Evolutionary conservation across 2,888 invertebrate species (phyloP).

Genomic region (Melinopterus prodromus): DNA sequence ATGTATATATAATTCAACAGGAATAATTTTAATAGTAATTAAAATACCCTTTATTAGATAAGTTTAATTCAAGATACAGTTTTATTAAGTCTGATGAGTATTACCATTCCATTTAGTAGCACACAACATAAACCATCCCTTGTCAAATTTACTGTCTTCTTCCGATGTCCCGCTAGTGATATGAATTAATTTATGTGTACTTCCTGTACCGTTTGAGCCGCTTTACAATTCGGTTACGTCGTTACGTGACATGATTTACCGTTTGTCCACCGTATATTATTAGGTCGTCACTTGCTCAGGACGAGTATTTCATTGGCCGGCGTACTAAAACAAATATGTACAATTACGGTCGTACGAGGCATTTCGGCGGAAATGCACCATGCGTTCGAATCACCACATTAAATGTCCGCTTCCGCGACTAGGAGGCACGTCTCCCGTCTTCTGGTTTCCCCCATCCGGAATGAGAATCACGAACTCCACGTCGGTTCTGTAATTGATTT

Average conservation of each 20-base stretch:
- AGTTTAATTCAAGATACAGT: no score
- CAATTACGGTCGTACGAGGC: constrained; percentile 32
- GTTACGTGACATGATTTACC: constrained; percentile 4
- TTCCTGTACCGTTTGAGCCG: not conserved
- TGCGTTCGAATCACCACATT: constrained; percentile 35
- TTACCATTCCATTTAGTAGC: not conserved
- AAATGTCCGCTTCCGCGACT: constrained; percentile 34
- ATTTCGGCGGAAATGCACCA: constrained; percentile 34
- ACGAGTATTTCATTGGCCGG: not conserved
- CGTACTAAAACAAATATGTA: constrained; percentile 27
- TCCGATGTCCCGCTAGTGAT: not conserved
- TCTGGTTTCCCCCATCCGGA: not conserved
- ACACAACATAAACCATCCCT: not conserved
- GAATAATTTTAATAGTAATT: no score
- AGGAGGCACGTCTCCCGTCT: constrained; percentile 14
- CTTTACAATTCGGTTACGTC: not conserved
- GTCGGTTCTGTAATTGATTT: not conserved
- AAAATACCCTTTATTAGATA: no score
- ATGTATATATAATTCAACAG: no score
- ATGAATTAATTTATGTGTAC: not conserved
- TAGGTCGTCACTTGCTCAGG: not conserved
- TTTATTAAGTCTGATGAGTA: no score
- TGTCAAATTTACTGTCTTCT: not conserved
- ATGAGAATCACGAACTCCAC: not conserved
- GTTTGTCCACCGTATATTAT: not conserved